Evolutionary conservation across 2,797 vertebrate genomes (phyloP).

Genomic region (Peromyscus aztecus): DNA sequence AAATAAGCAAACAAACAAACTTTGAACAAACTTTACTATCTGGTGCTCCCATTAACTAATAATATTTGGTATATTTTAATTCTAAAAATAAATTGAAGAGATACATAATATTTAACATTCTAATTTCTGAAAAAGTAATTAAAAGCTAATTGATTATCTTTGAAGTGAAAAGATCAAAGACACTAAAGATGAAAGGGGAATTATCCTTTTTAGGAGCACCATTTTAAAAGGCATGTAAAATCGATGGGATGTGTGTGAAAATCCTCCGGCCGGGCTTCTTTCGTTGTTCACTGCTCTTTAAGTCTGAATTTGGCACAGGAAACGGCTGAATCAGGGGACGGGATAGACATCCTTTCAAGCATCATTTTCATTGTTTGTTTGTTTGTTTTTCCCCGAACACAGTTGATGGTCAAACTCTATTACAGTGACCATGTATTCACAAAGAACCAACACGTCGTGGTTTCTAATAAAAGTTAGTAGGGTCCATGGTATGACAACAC

Average conservation of each 20-base stretch:
- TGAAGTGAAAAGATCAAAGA: conserved; percentile 64
- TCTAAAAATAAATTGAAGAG: conserved; percentile 23
- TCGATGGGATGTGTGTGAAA: neutral
- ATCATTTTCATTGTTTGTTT: neutral
- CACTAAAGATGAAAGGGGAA: conserved; percentile 58
- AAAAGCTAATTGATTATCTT: conserved; percentile 59
- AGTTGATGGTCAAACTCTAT: conserved; percentile 15
- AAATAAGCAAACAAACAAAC: neutral
- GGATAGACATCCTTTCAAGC: neutral
- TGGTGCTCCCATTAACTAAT: conserved; percentile 32
- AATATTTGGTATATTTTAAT: conserved; percentile 45
- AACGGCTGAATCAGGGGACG: neutral
- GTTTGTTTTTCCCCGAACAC: conserved; percentile 9
- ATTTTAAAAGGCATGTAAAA: conserved; percentile 25
- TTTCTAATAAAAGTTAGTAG: conserved; percentile 55
- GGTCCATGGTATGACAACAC: neutral
- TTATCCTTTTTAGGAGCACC: neutral
- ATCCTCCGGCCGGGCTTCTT: neutral
- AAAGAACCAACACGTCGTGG: neutral
- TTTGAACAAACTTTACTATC: conserved; percentile 29
- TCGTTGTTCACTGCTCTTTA: neutral
- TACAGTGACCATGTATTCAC: neutral
- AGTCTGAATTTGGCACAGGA: conserved; percentile 24
- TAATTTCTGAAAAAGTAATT: conserved; percentile 57
- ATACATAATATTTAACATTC: conserved; percentile 14